phyloP scores from a whole-genome alignment of 2,113 vertebrate species.

The Rostratula benghalensis region DNA sequence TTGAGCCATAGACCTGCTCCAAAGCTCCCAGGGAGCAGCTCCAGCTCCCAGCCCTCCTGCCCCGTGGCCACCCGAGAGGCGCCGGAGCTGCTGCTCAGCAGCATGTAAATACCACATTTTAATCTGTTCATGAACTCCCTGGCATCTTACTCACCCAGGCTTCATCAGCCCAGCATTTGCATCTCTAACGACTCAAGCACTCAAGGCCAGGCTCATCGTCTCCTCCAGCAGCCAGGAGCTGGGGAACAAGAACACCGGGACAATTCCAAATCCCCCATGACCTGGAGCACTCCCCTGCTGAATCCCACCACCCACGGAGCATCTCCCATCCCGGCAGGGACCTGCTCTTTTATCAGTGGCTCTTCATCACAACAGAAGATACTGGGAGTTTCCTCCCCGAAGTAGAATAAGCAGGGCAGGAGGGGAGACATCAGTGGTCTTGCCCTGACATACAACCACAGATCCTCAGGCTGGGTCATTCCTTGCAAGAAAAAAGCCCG shows the following conservation, averaged over 20 bases:
- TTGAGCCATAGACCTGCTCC: not conserved
- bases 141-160: not conserved
- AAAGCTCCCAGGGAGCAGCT: not conserved
- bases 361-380: not conserved
- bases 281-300: not conserved
- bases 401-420: not conserved
- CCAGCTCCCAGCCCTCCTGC: not conserved
- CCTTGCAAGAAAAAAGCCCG: not conserved
- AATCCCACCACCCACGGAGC: not conserved
- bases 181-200: fast-evolving
- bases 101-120: not conserved
- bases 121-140: not conserved
- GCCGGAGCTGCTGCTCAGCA: not conserved
- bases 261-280: not conserved
- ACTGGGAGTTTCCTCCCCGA: not conserved
- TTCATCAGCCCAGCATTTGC: not conserved
- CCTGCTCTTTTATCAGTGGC: fast-evolving
- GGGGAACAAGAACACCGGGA: not conserved
- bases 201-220: fast-evolving
- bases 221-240: not conserved
- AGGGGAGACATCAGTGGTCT: not conserved
- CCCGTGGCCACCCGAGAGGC: fast-evolving
- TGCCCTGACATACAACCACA: fast-evolving
- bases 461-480: fast-evolving
- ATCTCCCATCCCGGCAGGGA: fast-evolving